Conservation (phyloP, 2,797 vertebrate species). For the Oophaga sylvatica region DNA sequence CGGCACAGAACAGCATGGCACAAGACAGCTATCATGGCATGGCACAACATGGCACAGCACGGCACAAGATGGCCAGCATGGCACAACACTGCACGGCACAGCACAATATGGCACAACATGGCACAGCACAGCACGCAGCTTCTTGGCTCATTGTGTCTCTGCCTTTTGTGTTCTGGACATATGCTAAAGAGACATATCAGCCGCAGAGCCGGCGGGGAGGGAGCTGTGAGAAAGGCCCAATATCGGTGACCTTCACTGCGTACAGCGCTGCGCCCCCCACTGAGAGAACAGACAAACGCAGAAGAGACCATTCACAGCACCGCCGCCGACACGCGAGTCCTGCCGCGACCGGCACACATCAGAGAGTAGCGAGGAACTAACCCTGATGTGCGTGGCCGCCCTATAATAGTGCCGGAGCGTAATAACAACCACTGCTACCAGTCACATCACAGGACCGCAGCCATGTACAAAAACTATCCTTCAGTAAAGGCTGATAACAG, state of each 20-base stretch:
- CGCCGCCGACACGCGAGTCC: not conserved
- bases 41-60: too few relatives aligned
- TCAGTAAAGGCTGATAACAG: not conserved
- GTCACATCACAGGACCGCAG: not conserved
- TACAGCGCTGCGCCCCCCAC: conserved; percentile 69
- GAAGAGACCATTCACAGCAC: not conserved
- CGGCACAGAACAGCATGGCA: too few relatives aligned
- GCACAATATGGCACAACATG: too few relatives aligned
- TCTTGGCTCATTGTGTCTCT: conserved; percentile 20
- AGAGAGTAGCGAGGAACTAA: too few relatives aligned
- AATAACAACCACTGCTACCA: not conserved
- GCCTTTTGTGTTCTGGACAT: conserved; percentile 72
- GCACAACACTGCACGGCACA: too few relatives aligned
- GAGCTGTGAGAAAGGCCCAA: conserved; percentile 79
- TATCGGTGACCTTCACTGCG: conserved; percentile 75
- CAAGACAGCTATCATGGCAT: too few relatives aligned
- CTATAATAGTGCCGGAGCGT: not conserved
- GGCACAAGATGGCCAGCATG: too few relatives aligned
- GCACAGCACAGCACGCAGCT: not conserved
- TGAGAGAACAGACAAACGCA: conserved; percentile 65
- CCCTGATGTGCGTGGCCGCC: not conserved
- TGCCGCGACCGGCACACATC: not conserved
- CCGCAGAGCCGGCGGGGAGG: conserved; percentile 72
- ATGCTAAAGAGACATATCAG: conserved; percentile 64
- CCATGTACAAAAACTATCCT: not conserved